Base-by-base conservation (phyloP, 2,888 invertebrate genomes). In the Lamproptera curius region DNA sequence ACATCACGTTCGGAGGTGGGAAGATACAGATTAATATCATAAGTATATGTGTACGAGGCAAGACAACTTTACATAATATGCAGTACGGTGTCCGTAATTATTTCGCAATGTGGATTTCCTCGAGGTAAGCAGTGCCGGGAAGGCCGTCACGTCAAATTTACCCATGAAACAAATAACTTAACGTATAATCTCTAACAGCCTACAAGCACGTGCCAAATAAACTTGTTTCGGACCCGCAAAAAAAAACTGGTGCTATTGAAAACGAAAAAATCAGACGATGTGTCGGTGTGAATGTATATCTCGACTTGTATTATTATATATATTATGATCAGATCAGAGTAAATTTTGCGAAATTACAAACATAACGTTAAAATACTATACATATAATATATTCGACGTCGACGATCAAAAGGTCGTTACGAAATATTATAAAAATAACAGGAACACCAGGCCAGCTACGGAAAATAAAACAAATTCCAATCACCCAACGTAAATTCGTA, bases 171-270 rank as follows among this genome's bases (percentile, higher is more conserved):
- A 36, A 43, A 14, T 26, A 39, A 15, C 13, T 34, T 34, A 39
- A 34, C 26, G 23, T 34, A 31, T n/a, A 9, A 28, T 28, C 6
- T 9, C 28, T 28, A 10, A 31, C 31, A 11, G 31, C 13, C 31
- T 31, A 11, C 11, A 3, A 31, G 13, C 31, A 31, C 31, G 31
- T 31, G 31, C 31, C 31, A 20, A 20, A 20, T n/a, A 31, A 31
- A 31, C 31, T 31, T 31, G 31, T 31, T 31, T 31, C 11, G 11
- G 31, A 11, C n/a, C 11, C 11, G 31, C 31, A 31, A 31, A 31
- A 31, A 31, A 31, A n/a, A n/a, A n/a, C n/a, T 31, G 31, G n/a
- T n/a, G 34, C 17, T 34, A 40, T 40, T 36, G 39, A 42, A 23
- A 10, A 23, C 34, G 16, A 34, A 5, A 8, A 10, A 11, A 20